Percentiles rank a stretch among this genome's conserved stretches.
phyloP scores from a whole-genome alignment of 2,113 vertebrate species.

The Sigmodon hispidus region DNA sequence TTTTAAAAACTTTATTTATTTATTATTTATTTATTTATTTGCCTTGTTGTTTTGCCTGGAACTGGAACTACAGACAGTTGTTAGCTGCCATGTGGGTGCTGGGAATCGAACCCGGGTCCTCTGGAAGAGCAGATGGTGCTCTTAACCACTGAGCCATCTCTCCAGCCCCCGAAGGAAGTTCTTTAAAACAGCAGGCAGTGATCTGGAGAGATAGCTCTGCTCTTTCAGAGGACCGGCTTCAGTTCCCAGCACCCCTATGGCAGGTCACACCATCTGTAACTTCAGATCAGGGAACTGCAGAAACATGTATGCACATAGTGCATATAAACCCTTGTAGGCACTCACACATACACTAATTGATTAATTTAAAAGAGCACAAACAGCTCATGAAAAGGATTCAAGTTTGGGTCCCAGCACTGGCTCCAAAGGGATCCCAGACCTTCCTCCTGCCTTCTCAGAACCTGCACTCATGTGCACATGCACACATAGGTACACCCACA shows the following conservation, averaged over 20 bases:
- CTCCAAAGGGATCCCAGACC: background rate
- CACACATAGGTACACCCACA: too few species aligned
- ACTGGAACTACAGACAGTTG: too few species aligned
- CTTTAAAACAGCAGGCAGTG: background rate
- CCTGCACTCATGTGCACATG: background rate
- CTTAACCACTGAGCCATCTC: too few species aligned
- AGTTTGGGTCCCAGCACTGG: background rate
- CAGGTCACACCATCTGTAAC: background rate
- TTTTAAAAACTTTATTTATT: too few species aligned
- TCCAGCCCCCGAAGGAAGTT: background rate
- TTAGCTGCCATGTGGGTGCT: too few species aligned
- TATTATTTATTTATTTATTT: too few species aligned
- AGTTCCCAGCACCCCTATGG: background rate
- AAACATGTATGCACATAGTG: background rate
- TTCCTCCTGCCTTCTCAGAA: background rate
- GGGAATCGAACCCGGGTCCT: too few species aligned
- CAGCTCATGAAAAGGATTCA: background rate
- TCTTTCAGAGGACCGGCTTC: background rate
- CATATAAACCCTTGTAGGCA: background rate
- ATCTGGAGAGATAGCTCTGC: background rate
- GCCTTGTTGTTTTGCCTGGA: too few species aligned
- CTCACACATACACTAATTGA: background rate
- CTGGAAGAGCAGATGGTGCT: too few species aligned
- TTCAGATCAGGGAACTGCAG: background rate
- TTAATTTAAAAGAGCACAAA: background rate